Percentiles rank a stretch among this genome's conserved stretches.
Evolutionary conservation across 2,113 vertebrate species (phyloP).

Genomic region (Prinia subflava): DNA sequence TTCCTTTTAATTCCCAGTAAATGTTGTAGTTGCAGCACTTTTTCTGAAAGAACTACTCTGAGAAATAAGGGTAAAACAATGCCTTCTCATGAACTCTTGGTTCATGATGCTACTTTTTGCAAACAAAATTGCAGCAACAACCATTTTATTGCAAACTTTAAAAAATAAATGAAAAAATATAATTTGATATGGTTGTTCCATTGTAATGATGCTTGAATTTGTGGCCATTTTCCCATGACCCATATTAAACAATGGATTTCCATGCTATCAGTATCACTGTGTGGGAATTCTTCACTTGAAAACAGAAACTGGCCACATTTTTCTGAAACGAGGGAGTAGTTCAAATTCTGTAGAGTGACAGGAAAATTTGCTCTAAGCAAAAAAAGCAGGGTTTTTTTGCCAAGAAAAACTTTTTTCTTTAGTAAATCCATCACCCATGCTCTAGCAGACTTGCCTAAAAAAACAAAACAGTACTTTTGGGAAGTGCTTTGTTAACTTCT

Average conservation of each 20-base stretch:
- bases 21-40: not conserved
- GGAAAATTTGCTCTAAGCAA: conserved; percentile 44
- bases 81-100: not conserved
- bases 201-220: not conserved
- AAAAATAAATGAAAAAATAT: not conserved
- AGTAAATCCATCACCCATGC: conserved; percentile 55
- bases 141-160: not conserved
- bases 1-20: not conserved
- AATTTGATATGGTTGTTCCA: not conserved
- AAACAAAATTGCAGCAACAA: not conserved
- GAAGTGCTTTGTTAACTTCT: conserved; percentile 68
- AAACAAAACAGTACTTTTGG: conserved; percentile 63
- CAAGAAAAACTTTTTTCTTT: conserved; percentile 55
- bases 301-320: conserved; percentile 30
- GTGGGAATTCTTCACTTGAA: conserved; percentile 49
- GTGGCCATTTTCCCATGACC: conserved; percentile 15
- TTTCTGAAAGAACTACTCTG: not conserved
- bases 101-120: not conserved
- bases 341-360: conserved; percentile 46
- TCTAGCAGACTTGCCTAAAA: conserved; percentile 57
- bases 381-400: conserved; percentile 23
- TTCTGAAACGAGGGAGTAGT: conserved; percentile 31
- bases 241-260: not conserved
- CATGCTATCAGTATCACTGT: not conserved
- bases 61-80: not conserved